Conservation (phyloP, 1,140 invertebrate species). For the Dendrolimus kikuchii region DNA sequence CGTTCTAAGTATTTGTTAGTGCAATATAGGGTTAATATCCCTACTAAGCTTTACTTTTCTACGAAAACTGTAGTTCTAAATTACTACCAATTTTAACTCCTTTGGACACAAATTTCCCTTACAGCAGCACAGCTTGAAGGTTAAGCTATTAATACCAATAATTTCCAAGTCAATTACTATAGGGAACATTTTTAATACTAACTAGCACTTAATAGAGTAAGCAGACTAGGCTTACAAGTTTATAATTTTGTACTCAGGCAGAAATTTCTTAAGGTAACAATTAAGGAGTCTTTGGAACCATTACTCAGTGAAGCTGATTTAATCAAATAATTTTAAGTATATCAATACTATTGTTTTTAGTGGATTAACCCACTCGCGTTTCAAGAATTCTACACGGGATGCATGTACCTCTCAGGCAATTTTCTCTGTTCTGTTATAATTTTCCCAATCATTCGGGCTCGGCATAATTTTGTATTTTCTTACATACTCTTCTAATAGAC, state of each 20-base stretch:
- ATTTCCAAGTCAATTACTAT: slow-evolving; percentile 81
- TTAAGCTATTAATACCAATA: slow-evolving; percentile 62
- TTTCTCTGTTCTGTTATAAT: too few relatives aligned
- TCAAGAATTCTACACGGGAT: too few relatives aligned
- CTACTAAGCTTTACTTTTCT: slow-evolving; percentile 65
- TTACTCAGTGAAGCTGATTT: too few relatives aligned
- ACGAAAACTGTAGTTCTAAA: slow-evolving; percentile 42
- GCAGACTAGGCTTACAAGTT: slow-evolving; percentile 65
- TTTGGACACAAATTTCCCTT: slow-evolving; percentile 38
- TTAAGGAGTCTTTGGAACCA: slow-evolving; percentile 40
- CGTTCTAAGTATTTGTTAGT: too few relatives aligned
- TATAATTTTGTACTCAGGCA: slow-evolving; percentile 70
- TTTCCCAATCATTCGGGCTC: too few relatives aligned
- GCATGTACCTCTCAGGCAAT: too few relatives aligned
- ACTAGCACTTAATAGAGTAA: slow-evolving; percentile 67
- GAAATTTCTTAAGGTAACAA: slow-evolving; percentile 56
- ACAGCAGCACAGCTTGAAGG: slow-evolving; percentile 57
- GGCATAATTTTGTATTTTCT: too few relatives aligned
- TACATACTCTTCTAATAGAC: too few relatives aligned
- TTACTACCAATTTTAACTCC: slow-evolving; percentile 30
- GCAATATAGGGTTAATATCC: slow-evolving; percentile 55
- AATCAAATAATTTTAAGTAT: too few relatives aligned
- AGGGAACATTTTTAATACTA: slow-evolving; percentile 76
- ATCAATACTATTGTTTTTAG: too few relatives aligned
- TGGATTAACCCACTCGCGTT: too few relatives aligned